Evolutionary conservation across 1,140 invertebrate genomes (phyloP).

Genomic region (Euwallacea similis): DNA sequence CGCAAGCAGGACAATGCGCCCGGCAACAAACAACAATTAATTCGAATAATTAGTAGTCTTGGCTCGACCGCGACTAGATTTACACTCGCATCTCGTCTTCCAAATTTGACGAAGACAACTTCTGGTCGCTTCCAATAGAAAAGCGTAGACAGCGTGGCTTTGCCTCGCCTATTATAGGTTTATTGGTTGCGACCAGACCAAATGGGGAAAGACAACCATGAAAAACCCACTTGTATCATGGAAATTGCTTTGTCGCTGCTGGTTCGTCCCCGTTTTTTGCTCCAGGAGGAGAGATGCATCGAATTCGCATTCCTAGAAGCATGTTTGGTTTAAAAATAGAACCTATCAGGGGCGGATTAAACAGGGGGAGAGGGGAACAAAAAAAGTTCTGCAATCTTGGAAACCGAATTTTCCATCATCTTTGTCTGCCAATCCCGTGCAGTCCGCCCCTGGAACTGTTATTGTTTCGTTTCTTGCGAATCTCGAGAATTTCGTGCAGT

Average conservation of each 20-base stretch:
- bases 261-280: slow-evolving; percentile 44
- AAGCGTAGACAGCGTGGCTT: slow-evolving; percentile 55
- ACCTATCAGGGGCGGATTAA: background rate
- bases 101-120: slow-evolving; percentile 54
- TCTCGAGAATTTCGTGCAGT: slow-evolving; percentile 5
- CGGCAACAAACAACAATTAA: slow-evolving; percentile 51
- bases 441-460: background rate
- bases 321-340: slow-evolving; percentile 39
- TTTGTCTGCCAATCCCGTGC: too few relatives aligned
- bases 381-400: too few relatives aligned
- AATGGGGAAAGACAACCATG: slow-evolving; percentile 48
- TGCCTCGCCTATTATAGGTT: slow-evolving; percentile 54
- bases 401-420: too few relatives aligned
- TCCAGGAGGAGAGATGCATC: slow-evolving; percentile 28
- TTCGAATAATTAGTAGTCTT: slow-evolving; percentile 53
- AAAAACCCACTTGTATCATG: slow-evolving; percentile 51
- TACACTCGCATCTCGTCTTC: slow-evolving; percentile 52
- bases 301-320: slow-evolving; percentile 38
- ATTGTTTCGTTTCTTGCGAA: slow-evolving; percentile 22
- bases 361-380: too few relatives aligned
- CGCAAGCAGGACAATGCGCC: slow-evolving; percentile 33
- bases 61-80: slow-evolving; percentile 46
- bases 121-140: slow-evolving; percentile 52
- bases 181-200: slow-evolving; percentile 50
- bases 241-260: slow-evolving; percentile 42